Base-by-base conservation (phyloP, 2,888 invertebrate species). In the Dynastes maya region DNA sequence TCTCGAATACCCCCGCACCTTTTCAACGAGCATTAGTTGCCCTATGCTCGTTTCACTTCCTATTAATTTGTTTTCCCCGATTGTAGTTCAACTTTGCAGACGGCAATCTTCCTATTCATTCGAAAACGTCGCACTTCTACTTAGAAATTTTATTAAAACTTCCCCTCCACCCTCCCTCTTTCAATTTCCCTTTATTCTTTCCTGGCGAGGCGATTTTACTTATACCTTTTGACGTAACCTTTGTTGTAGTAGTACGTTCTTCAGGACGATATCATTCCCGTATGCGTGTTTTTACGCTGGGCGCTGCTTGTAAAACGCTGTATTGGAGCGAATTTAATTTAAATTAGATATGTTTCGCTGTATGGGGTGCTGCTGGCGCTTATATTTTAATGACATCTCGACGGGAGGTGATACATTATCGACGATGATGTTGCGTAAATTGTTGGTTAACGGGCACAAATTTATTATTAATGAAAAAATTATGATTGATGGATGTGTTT, bases 371-470 rank as follows among this genome's bases (percentile, higher is more conserved):
- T 8, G 22, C 11, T 9, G 1, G 13, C 29, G 13, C 29, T 13
- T 61, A 61, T 29, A 61, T 22, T 63, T 63, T 63, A 63, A 63
- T 63, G 63, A 63, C 63, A 63, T 63, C 63, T 63, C 63, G 6
- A 32, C 63, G 63, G 63, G 63, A 37, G 63, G 27, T 63, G 32
- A 63, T 63, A 11, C 16, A 16, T 16, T 27, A 32, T 2, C 13
- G 9, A 13, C 32, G 63, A 63, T 63, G 63, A 63, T 63, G 63
- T 63, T 63, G 63, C 63, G 55, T 55, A 55, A 55, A 55, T n/a
- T 22, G 55, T 55, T 55, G 6, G 16, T 32, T 13, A 11, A 55
- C 22, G 32, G 27, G 32, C 1, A 11, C 29, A 11, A 32, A 63
- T 29, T 63, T 27, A 27, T 32, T 29, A 32, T 63, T 63, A 63